Evolutionary conservation across 2,113 vertebrate species (phyloP), one percentile per base, ranked within the genome.

Genomic region (Empidonax alnorum): DNA sequence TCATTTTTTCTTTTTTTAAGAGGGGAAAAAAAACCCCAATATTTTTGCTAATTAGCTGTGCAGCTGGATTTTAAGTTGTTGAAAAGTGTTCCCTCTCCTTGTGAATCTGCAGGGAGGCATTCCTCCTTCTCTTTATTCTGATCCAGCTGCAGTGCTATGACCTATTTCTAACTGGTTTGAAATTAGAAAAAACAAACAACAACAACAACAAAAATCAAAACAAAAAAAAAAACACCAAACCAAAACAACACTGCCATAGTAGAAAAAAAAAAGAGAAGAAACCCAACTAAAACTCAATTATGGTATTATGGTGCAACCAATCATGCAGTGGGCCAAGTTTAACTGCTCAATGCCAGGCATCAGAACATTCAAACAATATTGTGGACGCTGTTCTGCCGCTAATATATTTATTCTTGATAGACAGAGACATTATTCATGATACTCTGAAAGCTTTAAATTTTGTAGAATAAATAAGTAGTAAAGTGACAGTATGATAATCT

Each of bases 1-100:
- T 80, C 74, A 37, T 79, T 84, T 87, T 74, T 74, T 63, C 23
- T 58, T 28, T 62, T 35, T 56, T 42, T 15, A 23, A 58, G 72
- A 41, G 33, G 46, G 31, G 42, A 44, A 35, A 33, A 73, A 86
- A 69, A 10, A 10, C 42, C 23, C 28, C 35, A 89, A 44, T 68
- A 53, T 96, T 97, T 97, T 93, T 91, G 94, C 93, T 97, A 97
- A 96, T 95, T 86, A 95, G 83, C 94, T 90, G 77, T 96, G 97
- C 94, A 96, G 92, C 96, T 97, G 97, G 87, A 84, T 92, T 97
- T 80, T 46, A 96, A 89, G 94, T 94, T 95, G 69, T 86, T 96
- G 88, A 93, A 96, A 96, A 97, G 50, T 92, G 87, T 91, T 96
- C 81, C 71, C 81, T 93, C 68, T 96, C 87, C 95, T 92, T 87